Evolutionary conservation across 2,888 invertebrate species (phyloP), one percentile per base, ranked within the genome.

Genomic region (Clusia tigrina): DNA sequence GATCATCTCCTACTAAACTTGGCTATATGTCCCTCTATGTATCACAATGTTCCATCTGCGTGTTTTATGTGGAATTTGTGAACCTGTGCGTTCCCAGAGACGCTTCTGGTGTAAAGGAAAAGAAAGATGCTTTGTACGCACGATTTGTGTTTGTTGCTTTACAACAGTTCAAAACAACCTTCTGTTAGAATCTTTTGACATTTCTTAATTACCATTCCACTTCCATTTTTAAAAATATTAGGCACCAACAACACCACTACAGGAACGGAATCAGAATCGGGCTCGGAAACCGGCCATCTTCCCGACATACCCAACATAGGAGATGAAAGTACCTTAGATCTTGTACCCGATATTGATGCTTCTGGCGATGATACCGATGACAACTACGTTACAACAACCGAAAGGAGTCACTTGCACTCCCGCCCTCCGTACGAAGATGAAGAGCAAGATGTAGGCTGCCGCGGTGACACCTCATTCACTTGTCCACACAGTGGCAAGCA

Each of bases 401-500:
- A 74, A 56, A 67, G 67, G 9, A 63, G 65, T 9, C 65, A 58
- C 1, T 55, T 70, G 15, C 68, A 65, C 26, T 64, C 68, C 10
- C 65, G 55, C 1, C 9, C 60, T 56, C 53, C 6, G 12, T 32
- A 32, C 2, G 62, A 46, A 58, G 62, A 58, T 12, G 26, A 48
- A 9, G 64, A 62, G 5, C 65, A 17, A 53, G 58, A 18, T 2
- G 18, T 9, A 54, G 72, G 66, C 17, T 83, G 83, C 63, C 79
- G 82, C 2, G 82, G 81, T 6, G 83, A 83, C 68, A 69, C 77
- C 56, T 74, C 72, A 17, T 81, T 73, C 65, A 67, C 60, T 5
- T 84, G 84, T 60, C 42, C 18, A 23, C n/a, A 46, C 15, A 78
- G 73, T 65, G 69, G 73, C 10, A 52, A 38, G 1, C 57, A 62